phyloP scores from a whole-genome alignment of 2,113 vertebrate genomes.

The Ceuthmochares aereus region DNA sequence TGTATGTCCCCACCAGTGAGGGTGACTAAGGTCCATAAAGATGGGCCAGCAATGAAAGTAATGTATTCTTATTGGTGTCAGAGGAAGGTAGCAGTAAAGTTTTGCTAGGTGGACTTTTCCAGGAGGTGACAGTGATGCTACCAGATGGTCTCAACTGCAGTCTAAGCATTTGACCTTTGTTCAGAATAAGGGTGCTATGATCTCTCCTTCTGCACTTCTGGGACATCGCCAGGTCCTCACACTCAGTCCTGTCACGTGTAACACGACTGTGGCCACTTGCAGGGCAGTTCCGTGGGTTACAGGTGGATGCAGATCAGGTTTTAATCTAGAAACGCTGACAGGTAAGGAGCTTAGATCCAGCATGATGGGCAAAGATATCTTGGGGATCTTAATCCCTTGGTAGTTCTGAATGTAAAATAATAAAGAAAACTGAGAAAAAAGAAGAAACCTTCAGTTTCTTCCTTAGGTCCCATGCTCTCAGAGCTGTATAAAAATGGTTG shows the following conservation, averaged over 20 bases:
- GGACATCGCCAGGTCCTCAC: background rate
- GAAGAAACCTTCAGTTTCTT: background rate
- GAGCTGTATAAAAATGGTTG: background rate
- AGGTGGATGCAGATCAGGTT: background rate
- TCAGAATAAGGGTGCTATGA: background rate
- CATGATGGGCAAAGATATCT: background rate
- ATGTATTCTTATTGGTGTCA: background rate
- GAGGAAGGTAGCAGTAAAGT: background rate
- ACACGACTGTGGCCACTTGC: background rate
- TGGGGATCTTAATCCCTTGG: background rate
- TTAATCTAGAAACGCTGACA: slow-evolving; percentile 31
- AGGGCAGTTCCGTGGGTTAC: background rate
- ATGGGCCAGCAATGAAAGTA: background rate
- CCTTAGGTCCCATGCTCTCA: background rate
- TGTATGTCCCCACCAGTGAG: background rate
- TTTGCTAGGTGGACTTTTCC: background rate
- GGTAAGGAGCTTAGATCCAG: slow-evolving; percentile 38
- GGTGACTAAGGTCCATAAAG: background rate
- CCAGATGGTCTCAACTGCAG: background rate
- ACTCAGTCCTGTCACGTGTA: background rate
- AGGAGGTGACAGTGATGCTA: background rate
- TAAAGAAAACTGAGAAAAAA: no score
- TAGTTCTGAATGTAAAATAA: background rate
- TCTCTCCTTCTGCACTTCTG: rapidly evolving
- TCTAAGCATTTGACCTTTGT: background rate